Evolutionary conservation across 2,113 vertebrate species (phyloP).

Genomic region (Todiramphus saurophagus): DNA sequence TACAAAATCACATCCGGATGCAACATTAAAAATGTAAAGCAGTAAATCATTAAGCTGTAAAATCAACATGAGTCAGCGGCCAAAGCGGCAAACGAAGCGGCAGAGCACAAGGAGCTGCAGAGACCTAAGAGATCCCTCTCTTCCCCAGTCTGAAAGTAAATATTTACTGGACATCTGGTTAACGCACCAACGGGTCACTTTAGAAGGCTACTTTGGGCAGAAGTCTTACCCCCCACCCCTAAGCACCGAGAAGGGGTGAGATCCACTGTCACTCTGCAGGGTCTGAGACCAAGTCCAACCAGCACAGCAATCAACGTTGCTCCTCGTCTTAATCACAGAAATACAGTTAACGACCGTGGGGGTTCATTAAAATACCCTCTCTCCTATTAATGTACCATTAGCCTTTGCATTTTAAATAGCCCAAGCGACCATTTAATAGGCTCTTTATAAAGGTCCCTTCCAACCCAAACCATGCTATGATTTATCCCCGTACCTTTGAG

Average conservation of each 20-base stretch:
- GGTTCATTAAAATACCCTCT: neutral
- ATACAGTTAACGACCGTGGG: neutral
- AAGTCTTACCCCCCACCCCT: neutral
- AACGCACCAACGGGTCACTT: fast-evolving
- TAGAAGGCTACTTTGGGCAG: neutral
- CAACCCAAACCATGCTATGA: neutral
- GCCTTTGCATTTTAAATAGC: neutral
- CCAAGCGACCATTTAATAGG: neutral
- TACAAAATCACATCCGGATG: neutral
- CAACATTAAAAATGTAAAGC: conserved; percentile 7
- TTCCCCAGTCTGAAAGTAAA: neutral
- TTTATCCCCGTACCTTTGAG: neutral
- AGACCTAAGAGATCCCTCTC: neutral
- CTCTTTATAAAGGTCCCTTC: neutral
- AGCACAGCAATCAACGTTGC: neutral
- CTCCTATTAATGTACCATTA: neutral
- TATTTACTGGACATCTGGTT: neutral
- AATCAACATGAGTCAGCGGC: conserved; percentile 18
- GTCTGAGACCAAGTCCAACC: neutral
- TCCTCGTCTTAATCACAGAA: neutral
- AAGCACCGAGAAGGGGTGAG: neutral
- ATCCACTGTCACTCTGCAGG: neutral
- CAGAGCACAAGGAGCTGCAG: neutral
- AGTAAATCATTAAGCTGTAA: neutral
- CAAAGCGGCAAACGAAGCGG: neutral